These are phyloP conservation scores for Rynchops niger DNA, from an alignment of 2,113 vertebrate genomes.

Conservation along the genomic window DNA sequence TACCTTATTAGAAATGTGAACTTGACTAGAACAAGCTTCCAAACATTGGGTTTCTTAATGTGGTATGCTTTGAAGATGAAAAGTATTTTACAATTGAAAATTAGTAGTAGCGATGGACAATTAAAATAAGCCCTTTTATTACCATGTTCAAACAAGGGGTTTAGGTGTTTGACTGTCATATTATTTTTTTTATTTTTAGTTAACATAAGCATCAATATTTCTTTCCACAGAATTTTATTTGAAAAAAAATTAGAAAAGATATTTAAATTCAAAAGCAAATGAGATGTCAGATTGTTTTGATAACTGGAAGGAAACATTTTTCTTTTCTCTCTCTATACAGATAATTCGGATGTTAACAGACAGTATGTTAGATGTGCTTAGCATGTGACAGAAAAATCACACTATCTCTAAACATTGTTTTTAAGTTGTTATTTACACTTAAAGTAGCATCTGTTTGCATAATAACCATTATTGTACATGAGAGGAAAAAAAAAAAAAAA, in stretches of 20 bases:
- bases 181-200: not conserved
- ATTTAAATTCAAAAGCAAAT: not conserved
- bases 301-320: not conserved
- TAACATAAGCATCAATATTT: not conserved
- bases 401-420: not conserved
- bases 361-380: not conserved
- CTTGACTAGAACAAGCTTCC: not conserved
- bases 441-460: not conserved
- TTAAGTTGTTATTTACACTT: not conserved
- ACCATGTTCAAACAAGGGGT: not conserved
- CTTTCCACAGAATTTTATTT: not conserved
- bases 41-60: not conserved
- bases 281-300: not conserved
- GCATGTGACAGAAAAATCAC: not conserved
- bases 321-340: not conserved
- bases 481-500: not conserved
- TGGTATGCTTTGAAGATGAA: not conserved
- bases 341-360: not conserved
- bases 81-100: not conserved
- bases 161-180: not conserved
- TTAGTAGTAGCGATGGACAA: not conserved
- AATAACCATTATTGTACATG: not conserved
- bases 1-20: not conserved
- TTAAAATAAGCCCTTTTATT: not conserved
- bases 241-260: not conserved